phyloP scores from a whole-genome alignment of 2,113 vertebrate genomes.

The Chlorocebus sabaeus region DNA sequence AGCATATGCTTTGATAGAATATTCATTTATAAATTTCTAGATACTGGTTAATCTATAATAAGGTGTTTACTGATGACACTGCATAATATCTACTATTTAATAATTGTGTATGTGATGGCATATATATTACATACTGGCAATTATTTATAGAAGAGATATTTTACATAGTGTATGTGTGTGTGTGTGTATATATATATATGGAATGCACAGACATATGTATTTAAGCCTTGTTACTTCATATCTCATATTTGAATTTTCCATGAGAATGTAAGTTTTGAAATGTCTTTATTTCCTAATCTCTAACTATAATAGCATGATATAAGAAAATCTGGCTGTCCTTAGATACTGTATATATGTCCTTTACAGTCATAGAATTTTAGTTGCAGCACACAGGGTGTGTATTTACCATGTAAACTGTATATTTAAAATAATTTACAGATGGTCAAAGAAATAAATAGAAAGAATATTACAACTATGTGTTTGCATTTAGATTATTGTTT shows the following conservation, averaged over 20 bases:
- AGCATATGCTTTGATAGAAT: background rate
- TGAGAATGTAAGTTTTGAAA: background rate
- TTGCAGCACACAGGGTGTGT: background rate
- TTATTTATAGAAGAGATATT: background rate
- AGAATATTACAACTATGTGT: background rate
- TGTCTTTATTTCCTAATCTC: background rate
- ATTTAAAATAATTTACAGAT: background rate
- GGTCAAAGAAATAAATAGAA: background rate
- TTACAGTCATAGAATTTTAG: background rate
- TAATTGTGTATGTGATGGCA: background rate
- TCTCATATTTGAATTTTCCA: background rate
- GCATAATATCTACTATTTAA: background rate
- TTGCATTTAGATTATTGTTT: background rate
- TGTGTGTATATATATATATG: rapidly evolving
- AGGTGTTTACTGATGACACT: background rate
- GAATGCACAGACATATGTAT: background rate
- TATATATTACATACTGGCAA: background rate
- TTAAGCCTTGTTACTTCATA: background rate
- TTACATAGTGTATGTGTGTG: background rate
- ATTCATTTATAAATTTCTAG: background rate
- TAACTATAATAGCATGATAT: background rate
- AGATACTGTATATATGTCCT: background rate
- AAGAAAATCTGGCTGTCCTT: background rate
- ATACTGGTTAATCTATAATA: background rate
- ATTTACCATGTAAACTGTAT: background rate